phyloP scores from a whole-genome alignment of 2,888 invertebrate genomes.

The Schrankia costaestrigalis region DNA sequence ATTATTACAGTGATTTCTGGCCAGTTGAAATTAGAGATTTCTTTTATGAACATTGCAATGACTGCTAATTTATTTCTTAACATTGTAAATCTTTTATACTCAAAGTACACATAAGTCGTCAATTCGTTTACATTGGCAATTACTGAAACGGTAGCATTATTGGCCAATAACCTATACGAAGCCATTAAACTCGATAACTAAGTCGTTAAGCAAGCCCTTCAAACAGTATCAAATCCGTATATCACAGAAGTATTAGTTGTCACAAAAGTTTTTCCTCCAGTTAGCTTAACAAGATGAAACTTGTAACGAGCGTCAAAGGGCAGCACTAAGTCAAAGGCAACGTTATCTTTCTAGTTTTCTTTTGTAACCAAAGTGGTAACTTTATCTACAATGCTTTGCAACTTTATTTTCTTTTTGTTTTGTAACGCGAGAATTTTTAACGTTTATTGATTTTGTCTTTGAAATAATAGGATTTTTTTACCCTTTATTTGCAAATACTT shows the following conservation, averaged over 20 bases:
- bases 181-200: too few relatives aligned
- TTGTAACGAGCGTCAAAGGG: conserved; percentile 47
- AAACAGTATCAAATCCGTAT: conserved; percentile 27
- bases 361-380: conserved; percentile 35
- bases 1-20: too few relatives aligned
- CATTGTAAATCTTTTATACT: too few relatives aligned
- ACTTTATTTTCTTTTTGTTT: conserved; percentile 26
- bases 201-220: conserved; percentile 3
- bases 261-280: conserved; percentile 38
- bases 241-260: conserved; percentile 30
- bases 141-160: background rate
- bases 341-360: conserved; percentile 47
- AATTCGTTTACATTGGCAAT: too few relatives aligned
- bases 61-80: too few relatives aligned
- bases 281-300: conserved; percentile 44
- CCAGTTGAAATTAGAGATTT: too few relatives aligned
- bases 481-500: background rate
- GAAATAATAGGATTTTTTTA: background rate
- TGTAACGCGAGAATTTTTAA: conserved; percentile 17
- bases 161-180: background rate
- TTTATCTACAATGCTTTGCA: conserved; percentile 24
- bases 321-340: conserved; percentile 37
- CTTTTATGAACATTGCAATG: too few relatives aligned
- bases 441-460: conserved; percentile 2
- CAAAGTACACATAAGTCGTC: too few relatives aligned